Evolutionary conservation across 2,113 vertebrate species (phyloP).

Genomic region (Apistogramma diplotaenia): DNA sequence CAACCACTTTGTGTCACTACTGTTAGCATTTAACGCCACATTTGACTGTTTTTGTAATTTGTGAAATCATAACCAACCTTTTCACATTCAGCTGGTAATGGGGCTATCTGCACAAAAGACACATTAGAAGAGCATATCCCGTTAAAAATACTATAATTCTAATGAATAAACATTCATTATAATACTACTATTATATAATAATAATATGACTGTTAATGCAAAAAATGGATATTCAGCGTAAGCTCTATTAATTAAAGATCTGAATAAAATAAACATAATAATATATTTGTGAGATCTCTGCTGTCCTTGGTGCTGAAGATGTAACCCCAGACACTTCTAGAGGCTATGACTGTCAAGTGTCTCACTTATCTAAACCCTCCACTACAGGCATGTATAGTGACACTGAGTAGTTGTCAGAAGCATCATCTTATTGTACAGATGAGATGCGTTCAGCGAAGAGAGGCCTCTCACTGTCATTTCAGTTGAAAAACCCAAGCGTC

Average conservation of each 20-base stretch:
- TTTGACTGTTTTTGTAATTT: background rate
- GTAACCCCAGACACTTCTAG: slow-evolving; percentile 23
- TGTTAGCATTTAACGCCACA: background rate
- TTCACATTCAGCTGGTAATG: background rate
- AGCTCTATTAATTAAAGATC: background rate
- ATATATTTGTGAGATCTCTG: background rate
- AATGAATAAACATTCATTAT: background rate
- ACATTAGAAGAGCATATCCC: background rate
- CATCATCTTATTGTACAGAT: slow-evolving; percentile 39
- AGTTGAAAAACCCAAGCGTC: slow-evolving; percentile 34
- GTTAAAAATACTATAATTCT: background rate
- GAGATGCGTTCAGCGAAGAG: slow-evolving; percentile 34
- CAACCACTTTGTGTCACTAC: background rate
- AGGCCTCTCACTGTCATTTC: slow-evolving; percentile 43
- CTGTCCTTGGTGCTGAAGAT: slow-evolving; percentile 39
- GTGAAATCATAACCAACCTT: background rate
- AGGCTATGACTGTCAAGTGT: slow-evolving; percentile 37
- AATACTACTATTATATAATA: background rate
- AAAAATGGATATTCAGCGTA: background rate
- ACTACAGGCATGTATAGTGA: slow-evolving; percentile 24
- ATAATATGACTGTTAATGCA: background rate
- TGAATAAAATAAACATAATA: background rate
- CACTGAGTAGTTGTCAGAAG: slow-evolving; percentile 39
- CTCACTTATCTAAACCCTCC: slow-evolving; percentile 43
- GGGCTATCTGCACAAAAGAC: background rate